Evolutionary conservation across 2,888 invertebrate species (phyloP), one percentile per base, ranked within the genome.

Genomic region (Callyntrura sp.): DNA sequence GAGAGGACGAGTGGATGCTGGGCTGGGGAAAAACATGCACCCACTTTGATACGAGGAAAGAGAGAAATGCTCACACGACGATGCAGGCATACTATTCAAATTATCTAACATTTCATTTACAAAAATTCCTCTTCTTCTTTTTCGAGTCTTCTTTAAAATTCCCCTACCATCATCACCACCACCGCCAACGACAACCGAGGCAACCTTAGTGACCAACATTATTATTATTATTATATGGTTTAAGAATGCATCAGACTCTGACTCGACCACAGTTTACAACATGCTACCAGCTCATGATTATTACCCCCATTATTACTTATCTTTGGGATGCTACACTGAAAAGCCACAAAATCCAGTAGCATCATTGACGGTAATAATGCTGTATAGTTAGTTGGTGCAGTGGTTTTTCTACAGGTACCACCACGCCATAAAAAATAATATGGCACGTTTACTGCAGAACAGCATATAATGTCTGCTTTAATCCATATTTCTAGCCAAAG

Each of bases 291-390:
- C 25, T 73, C 35, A 57, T 84, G 43, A 73, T 73, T 84, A 85
- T 48, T 43, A 73, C 43, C 25, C 28, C 35, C 25, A 70, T 83
- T 84, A 73, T 81, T 60, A 35, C 25, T 81, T 81, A 35, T 76
- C 25, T 62, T 62, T 45, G 43, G 45, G 23, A 25, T 82, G 45
- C 48, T 57, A 6, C 62, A 43, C 8, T 65, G 14, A 62, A 62
- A 79, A 65, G 65, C 82, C 82, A 82, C 82, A 65, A 82, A 65
- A 82, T 65, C 82, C 85, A 85, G 76, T 76, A 85, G 85, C 76
- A 43, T 23, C 43, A n/a, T 11, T 81, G 20, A 62, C 48, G 62
- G 43, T 43, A 43, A 60, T 62, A 62, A 35, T 43, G 70, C 45
- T 73, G 45, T 45, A n/a, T n/a, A n/a, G n/a, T n/a, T n/a, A 20